Percentiles rank a stretch among this genome's conserved stretches.
Conservation (phyloP, 2,888 invertebrate genomes). For the Axea sp. region DNA sequence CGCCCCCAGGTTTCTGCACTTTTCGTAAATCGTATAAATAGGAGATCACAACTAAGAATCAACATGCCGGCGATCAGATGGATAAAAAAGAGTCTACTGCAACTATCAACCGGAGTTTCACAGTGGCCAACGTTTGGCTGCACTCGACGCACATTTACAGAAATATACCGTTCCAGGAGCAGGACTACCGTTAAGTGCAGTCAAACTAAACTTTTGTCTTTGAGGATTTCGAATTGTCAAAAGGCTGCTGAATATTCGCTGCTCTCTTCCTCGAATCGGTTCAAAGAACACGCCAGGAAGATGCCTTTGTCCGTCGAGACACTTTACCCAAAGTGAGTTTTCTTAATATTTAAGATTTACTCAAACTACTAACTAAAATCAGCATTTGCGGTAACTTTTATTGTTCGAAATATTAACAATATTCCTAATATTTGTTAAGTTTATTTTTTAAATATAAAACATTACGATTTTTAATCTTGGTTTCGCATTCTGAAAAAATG, state of each 20-base stretch:
- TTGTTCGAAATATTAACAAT: too few relatives aligned
- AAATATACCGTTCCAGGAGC: conserved; percentile 30
- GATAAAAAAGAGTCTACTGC: conserved; percentile 66
- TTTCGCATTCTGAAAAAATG: too few relatives aligned
- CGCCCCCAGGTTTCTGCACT: conserved; percentile 17
- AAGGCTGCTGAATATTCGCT: conserved; percentile 39
- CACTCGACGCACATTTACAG: conserved; percentile 41
- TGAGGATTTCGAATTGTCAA: conserved; percentile 2
- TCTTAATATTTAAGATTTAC: too few relatives aligned
- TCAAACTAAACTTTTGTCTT: background rate
- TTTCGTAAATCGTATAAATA: conserved; percentile 58
- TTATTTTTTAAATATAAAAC: too few relatives aligned
- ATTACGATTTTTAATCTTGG: too few relatives aligned
- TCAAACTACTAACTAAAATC: too few relatives aligned
- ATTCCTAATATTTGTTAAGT: too few relatives aligned
- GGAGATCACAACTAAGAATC: background rate
- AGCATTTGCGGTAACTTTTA: too few relatives aligned
- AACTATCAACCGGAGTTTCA: conserved; percentile 44
- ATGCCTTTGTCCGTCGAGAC: conserved; percentile 72
- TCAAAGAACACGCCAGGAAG: conserved; percentile 54
- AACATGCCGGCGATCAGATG: conserved; percentile 71
- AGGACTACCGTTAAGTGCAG: conserved; percentile 28
- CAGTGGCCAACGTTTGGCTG: conserved; percentile 56
- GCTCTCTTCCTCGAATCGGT: conserved; percentile 27
- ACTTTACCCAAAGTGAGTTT: conserved; percentile 70